Conservation (phyloP, 2,113 vertebrate species). For the Castor canadensis region DNA sequence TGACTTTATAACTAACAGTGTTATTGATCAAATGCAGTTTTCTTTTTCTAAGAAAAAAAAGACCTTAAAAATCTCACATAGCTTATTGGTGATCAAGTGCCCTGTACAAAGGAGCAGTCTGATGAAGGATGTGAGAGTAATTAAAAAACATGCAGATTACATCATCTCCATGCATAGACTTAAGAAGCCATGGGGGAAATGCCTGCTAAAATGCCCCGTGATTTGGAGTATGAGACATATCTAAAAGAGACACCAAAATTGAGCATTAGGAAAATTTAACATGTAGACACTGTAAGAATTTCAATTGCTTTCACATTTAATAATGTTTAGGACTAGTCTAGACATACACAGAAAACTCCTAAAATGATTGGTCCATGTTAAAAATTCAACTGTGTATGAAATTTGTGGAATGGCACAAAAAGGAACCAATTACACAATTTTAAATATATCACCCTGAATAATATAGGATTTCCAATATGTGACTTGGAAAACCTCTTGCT, state of each 20-base stretch:
- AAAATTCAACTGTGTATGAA: conserved; percentile 4
- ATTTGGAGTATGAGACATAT: conserved; percentile 46
- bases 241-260: conserved; percentile 36
- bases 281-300: background rate
- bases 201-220: conserved; percentile 42
- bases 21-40: conserved; percentile 69
- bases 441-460: background rate
- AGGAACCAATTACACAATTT: background rate
- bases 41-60: conserved; percentile 48
- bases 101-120: conserved; percentile 29
- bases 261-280: background rate
- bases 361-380: background rate
- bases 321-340: conserved; percentile 18
- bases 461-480: background rate
- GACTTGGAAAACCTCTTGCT: background rate
- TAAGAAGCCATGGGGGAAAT: conserved; percentile 53
- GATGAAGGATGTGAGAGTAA: conserved; percentile 52
- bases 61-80: conserved; percentile 49
- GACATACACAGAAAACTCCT: background rate
- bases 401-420: background rate
- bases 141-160: conserved; percentile 38
- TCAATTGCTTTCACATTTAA: conserved; percentile 43
- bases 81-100: conserved; percentile 29
- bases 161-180: conserved; percentile 48
- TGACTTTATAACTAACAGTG: conserved; percentile 60